These are phyloP conservation scores for Eristalinus sepulchralis DNA, from an alignment of 2,888 invertebrate species.

Conservation along the genomic window DNA sequence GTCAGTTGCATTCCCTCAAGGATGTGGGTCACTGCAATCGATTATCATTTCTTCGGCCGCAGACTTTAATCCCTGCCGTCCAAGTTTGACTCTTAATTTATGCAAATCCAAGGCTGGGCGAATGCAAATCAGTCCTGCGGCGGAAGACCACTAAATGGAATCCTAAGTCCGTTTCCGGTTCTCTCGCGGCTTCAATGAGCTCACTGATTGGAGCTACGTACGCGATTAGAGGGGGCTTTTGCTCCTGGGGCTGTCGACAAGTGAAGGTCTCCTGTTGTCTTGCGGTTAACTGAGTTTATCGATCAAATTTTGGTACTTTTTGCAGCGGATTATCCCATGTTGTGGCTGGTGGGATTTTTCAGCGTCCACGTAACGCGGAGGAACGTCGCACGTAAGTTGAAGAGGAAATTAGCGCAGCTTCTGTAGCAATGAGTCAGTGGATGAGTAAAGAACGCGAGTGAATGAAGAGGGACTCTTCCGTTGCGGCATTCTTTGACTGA, in stretches of 20 bases:
- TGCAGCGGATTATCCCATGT: not conserved
- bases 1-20: not conserved
- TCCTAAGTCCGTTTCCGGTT: slow-evolving; percentile 52
- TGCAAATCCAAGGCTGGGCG: slow-evolving; percentile 38
- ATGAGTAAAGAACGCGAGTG: not conserved
- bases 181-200: slow-evolving; percentile 40
- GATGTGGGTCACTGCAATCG: slow-evolving; percentile 29
- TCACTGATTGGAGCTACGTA: not conserved
- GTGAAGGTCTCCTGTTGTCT: not conserved
- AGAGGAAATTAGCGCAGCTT: not conserved
- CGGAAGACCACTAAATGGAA: slow-evolving; percentile 43
- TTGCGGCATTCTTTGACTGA: too few species aligned
- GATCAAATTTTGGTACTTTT: not conserved
- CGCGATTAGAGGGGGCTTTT: not conserved
- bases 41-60: not conserved
- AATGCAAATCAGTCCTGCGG: slow-evolving; percentile 50
- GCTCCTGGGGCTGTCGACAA: not conserved
- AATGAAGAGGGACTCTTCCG: too few species aligned
- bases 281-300: not conserved
- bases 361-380: not conserved
- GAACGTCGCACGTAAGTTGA: not conserved
- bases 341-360: not conserved
- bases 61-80: slow-evolving; percentile 44
- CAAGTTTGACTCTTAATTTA: slow-evolving; percentile 50
- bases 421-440: not conserved